Percentiles rank a stretch among this genome's conserved stretches.
Evolutionary conservation across 1,140 invertebrate species (phyloP).

Genomic region (Diabrotica virgifera): DNA sequence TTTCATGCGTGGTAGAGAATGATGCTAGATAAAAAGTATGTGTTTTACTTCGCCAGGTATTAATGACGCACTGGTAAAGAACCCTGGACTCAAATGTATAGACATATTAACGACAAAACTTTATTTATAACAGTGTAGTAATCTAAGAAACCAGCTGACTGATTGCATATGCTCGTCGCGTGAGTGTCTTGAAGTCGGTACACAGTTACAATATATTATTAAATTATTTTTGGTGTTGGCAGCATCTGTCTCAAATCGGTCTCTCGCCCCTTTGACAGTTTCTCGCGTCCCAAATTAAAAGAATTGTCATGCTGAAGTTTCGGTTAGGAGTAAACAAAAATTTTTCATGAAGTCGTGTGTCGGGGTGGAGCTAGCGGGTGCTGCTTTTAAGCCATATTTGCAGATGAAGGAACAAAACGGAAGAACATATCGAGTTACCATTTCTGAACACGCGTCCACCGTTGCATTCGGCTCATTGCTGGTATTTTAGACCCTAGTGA

Average conservation of each 20-base stretch:
- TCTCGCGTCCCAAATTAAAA: conserved; percentile 12
- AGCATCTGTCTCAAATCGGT: conserved; percentile 12
- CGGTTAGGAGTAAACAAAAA: conserved; percentile 11
- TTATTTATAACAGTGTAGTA: too few species aligned
- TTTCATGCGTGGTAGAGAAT: too few species aligned
- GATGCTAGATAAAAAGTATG: too few species aligned
- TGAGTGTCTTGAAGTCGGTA: conserved; percentile 5
- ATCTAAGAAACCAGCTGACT: conserved; percentile 4
- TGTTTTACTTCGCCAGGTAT: too few species aligned
- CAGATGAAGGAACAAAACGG: conserved; percentile 13
- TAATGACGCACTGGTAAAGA: too few species aligned
- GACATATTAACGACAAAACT: too few species aligned
- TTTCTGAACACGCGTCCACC: conserved; percentile 12
- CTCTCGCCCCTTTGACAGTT: conserved; percentile 13
- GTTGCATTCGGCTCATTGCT: not conserved
- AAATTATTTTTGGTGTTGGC: conserved; percentile 11
- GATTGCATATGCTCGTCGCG: conserved; percentile 8
- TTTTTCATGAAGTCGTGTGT: conserved; percentile 10
- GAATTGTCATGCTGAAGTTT: conserved; percentile 6
- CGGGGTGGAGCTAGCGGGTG: not conserved
- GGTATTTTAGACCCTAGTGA: not conserved
- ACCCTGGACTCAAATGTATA: too few species aligned
- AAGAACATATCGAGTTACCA: conserved; percentile 11
- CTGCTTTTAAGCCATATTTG: conserved; percentile 15
- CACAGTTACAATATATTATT: conserved; percentile 17